phyloP scores from a whole-genome alignment of 2,888 invertebrate genomes.

The Eilema sororculum region DNA sequence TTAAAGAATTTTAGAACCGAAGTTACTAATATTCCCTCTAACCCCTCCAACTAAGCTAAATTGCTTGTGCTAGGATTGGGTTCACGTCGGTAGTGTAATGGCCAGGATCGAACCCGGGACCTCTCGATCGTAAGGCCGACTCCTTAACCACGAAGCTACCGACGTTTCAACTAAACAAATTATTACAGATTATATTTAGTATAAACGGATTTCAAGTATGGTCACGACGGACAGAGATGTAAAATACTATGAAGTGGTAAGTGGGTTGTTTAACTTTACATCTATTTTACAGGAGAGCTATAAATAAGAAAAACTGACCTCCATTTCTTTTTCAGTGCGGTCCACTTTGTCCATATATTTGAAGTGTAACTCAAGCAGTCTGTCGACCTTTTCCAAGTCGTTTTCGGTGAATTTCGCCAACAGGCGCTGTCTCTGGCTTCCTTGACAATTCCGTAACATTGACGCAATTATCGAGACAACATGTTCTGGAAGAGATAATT shows the following conservation, averaged over 20 bases:
- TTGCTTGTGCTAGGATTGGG: no score
- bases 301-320: slow-evolving; percentile 67
- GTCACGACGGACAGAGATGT: no score
- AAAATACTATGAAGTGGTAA: background rate
- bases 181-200: background rate
- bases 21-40: no score
- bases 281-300: background rate
- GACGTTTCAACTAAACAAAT: no score
- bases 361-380: slow-evolving; percentile 98
- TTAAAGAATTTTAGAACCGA: no score
- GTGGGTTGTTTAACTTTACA: no score
- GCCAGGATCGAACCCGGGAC: no score
- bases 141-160: no score
- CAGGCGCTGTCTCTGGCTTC: slow-evolving; percentile 95
- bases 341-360: slow-evolving; percentile 98
- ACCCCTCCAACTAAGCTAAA: no score
- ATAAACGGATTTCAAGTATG: background rate
- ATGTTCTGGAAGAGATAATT: slow-evolving; percentile 88
- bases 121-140: no score
- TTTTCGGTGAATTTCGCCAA: slow-evolving; percentile 98
- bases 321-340: slow-evolving; percentile 92
- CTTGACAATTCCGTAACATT: slow-evolving; percentile 96
- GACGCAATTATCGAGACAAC: slow-evolving; percentile 97
- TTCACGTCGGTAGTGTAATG: no score
- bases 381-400: slow-evolving; percentile 99